phyloP scores from a whole-genome alignment of 1,140 invertebrate species.

The Lasaia peninsularis region DNA sequence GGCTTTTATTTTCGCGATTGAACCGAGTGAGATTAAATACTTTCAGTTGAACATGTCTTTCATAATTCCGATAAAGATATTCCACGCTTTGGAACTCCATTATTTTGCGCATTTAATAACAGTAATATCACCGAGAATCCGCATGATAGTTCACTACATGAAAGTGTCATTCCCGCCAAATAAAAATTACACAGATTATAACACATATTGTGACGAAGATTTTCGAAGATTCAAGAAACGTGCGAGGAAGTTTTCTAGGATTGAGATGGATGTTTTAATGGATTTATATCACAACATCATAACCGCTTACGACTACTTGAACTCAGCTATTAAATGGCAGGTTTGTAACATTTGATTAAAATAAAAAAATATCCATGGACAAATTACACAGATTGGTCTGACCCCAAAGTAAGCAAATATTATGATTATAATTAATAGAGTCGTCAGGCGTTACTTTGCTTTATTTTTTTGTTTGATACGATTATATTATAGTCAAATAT shows the following conservation, averaged over 20 bases:
- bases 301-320: constrained; percentile 46
- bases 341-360: constrained; percentile 27
- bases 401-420: no score
- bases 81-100: constrained; percentile 33
- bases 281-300: constrained; percentile 49
- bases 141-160: constrained; percentile 35
- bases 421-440: no score
- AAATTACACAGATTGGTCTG: no score
- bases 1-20: not conserved
- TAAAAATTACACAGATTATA: constrained; percentile 1
- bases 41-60: not conserved
- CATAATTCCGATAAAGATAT: constrained; percentile 22
- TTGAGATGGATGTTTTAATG: constrained; percentile 46
- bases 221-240: constrained; percentile 6
- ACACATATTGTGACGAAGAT: not conserved
- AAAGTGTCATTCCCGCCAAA: constrained; percentile 27
- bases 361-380: constrained; percentile 3
- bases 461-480: no score
- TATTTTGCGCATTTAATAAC: constrained; percentile 38
- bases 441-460: no score
- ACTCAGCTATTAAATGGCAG: constrained; percentile 58
- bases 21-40: not conserved
- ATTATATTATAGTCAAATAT: no score
- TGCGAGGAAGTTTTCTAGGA: constrained; percentile 2
- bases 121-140: constrained; percentile 34